Percentiles rank a stretch among this genome's conserved stretches.
Evolutionary conservation across 2,888 invertebrate genomes (phyloP).

Genomic region (Melieria crassipennis): DNA sequence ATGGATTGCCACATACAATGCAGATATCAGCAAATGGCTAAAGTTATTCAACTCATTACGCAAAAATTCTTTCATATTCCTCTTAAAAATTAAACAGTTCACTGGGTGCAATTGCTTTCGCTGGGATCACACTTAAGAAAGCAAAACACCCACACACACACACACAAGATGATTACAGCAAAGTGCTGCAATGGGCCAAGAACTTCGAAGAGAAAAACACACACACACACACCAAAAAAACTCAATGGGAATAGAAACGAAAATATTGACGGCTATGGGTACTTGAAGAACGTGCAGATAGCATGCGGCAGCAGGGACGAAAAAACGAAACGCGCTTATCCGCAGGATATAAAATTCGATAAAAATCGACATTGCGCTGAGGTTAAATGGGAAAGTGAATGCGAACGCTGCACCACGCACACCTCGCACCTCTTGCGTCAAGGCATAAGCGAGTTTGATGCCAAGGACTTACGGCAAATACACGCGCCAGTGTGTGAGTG

Average conservation of each 20-base stretch:
- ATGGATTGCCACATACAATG: no score
- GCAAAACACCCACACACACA: no score
- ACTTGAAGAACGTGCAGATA: not conserved
- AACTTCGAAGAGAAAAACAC: not conserved
- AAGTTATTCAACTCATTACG: no score
- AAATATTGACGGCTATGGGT: no score
- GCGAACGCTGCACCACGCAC: slow-evolving; percentile 34
- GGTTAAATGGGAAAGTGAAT: slow-evolving; percentile 41
- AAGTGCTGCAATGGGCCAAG: not conserved
- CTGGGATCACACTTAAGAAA: no score
- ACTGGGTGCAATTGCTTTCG: no score
- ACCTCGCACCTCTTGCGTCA: slow-evolving; percentile 16
- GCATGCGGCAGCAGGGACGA: not conserved
- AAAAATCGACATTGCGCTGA: slow-evolving; percentile 49
- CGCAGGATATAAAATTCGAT: slow-evolving; percentile 57
- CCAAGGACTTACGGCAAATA: slow-evolving; percentile 4
- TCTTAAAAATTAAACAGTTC: no score
- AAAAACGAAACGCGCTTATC: slow-evolving; percentile 50
- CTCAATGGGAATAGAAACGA: not conserved
- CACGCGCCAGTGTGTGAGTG: not conserved
- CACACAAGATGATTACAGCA: not conserved
- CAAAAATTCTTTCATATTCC: no score
- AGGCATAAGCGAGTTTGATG: slow-evolving; percentile 26
- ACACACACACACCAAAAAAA: not conserved
- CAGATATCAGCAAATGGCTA: no score